Base-by-base conservation (phyloP, 2,888 invertebrate species). In the Lasioglossum marginatum region DNA sequence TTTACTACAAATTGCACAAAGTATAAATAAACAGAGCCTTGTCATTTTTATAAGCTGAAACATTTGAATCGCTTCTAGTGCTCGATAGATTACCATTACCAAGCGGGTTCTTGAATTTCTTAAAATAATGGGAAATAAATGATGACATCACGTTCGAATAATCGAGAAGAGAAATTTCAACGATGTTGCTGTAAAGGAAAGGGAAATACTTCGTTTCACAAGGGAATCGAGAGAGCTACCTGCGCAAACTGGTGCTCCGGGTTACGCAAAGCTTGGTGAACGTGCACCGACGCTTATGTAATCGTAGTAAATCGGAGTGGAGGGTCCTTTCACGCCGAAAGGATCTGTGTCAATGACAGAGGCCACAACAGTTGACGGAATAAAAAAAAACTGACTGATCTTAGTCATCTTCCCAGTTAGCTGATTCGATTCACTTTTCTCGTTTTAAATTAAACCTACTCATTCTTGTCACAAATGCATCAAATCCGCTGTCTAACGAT, bases 331-430 rank as follows among this genome's bases (percentile, higher is more conserved):
- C 82, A 86, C 86, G 87, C n/a, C 31, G 57, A 52, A 48, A 57
- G 43, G 70, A 87, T 82, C 79, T 77, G 73, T 87, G 86, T 86
- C 86, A 86, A 87, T 86, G 79, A 82, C 87, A n/a, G 40, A 40
- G 74, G 77, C 45, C 71, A 37, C 27, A 48, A 68, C 40, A 63
- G 43, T 31, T n/a, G 70, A 2, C 34, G 19, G 37, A 23, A n/a
- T 12, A 57, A n/a, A 48, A 40, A 70, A 60, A 63, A 31, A 63
- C 31, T 40, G 45, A 72, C 2, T 40, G 45, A 77, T n/a, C 40
- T 12, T n/a, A 57, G 37, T 68, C 60, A 2, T 31, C 19, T 34
- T 71, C 23, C n/a, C 16, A 16, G n/a, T 48, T 68, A 34, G 4
- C 6, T 12, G 37, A 68, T 77, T 77, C 19, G 23, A 68, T 48